phyloP scores from a whole-genome alignment of 2,888 invertebrate species.

The Tipula confusa region DNA sequence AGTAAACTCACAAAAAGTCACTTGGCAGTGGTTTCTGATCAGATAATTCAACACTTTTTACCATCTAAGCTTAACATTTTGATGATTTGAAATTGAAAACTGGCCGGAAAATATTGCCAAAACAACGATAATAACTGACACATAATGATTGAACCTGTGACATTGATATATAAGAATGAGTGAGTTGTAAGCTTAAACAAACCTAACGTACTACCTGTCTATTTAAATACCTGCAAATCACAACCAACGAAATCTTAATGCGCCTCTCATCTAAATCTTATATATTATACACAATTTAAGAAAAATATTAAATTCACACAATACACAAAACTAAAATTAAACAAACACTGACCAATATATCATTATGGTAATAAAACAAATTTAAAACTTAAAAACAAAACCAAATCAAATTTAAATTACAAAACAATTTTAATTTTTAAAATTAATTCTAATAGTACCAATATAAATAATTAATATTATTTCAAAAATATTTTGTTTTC shows the following conservation, averaged over 20 bases:
- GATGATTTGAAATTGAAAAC: too few species aligned
- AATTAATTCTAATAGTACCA: slow-evolving; percentile 7
- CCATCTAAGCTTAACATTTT: too few species aligned
- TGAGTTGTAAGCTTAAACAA: too few species aligned
- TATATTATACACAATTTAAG: background rate
- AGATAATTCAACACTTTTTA: too few species aligned
- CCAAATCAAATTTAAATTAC: background rate
- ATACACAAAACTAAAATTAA: slow-evolving; percentile 25
- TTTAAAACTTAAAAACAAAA: background rate
- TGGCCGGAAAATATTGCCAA: too few species aligned
- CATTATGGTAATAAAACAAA: background rate
- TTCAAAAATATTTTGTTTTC: slow-evolving; percentile 12
- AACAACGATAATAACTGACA: too few species aligned
- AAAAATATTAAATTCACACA: background rate
- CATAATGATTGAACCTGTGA: too few species aligned
- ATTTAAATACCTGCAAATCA: background rate
- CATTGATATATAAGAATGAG: too few species aligned
- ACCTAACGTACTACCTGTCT: too few species aligned
- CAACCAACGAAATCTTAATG: background rate
- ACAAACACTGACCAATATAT: background rate
- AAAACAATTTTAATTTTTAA: background rate
- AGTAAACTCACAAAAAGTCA: too few species aligned
- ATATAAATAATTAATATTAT: background rate
- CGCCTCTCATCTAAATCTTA: too few species aligned
- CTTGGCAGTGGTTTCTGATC: too few species aligned